A percentile compares a stretch with the other conserved stretches of the same genome.
Conservation (phyloP, 2,888 invertebrate genomes). For the Spicauda simplicius region DNA sequence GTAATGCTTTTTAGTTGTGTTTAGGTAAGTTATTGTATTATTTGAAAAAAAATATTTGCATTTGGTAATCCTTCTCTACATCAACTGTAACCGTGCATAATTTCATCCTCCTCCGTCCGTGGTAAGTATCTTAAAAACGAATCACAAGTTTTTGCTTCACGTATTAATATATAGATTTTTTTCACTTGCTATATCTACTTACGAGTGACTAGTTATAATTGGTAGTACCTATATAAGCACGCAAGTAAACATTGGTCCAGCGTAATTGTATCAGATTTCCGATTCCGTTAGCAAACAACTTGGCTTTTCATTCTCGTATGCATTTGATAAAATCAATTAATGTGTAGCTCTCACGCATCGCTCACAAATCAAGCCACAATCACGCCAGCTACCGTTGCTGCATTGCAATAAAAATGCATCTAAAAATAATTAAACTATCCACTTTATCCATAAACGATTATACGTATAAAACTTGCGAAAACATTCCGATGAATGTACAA, state of each 20-base stretch:
- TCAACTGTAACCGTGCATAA: no score
- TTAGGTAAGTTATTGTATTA: no score
- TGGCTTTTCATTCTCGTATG: slow-evolving; percentile 13
- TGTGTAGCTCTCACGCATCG: slow-evolving; percentile 18
- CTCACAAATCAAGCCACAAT: slow-evolving; percentile 9
- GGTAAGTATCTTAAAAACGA: no score
- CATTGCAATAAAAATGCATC: background rate
- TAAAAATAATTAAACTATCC: background rate
- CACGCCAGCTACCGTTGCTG: slow-evolving; percentile 2
- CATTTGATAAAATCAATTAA: slow-evolving; percentile 21
- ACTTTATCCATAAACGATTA: background rate
- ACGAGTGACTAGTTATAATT: background rate
- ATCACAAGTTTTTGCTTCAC: no score
- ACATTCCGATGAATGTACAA: no score
- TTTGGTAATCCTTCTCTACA: no score
- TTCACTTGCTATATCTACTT: no score
- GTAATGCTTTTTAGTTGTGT: no score
- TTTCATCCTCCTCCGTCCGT: no score
- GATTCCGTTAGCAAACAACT: slow-evolving; percentile 12
- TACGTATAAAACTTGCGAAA: no score
- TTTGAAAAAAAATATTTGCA: no score
- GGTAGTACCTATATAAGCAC: background rate
- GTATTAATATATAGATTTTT: no score
- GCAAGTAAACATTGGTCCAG: background rate
- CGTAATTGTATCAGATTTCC: background rate